A percentile compares a stretch with the other conserved stretches of the same genome.
phyloP scores from a whole-genome alignment of 2,888 invertebrate genomes.

The Maniola hyperantus region DNA sequence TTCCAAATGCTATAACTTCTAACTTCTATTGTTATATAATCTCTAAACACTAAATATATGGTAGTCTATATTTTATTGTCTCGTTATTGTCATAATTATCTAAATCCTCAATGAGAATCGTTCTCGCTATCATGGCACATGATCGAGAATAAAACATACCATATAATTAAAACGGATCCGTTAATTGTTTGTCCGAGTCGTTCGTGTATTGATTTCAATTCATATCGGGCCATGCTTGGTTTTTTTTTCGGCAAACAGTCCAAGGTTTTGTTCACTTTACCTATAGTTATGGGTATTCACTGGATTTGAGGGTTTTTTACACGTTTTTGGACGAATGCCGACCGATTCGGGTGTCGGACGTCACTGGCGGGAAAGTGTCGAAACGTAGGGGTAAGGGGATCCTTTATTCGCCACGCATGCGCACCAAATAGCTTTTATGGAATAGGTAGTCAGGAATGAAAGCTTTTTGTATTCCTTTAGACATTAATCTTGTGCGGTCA shows the following conservation, averaged over 20 bases:
- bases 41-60: constrained; percentile 38
- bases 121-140: constrained; percentile 71
- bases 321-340: constrained; percentile 41
- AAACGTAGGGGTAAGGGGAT: constrained; percentile 47
- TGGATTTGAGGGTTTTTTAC: constrained; percentile 23
- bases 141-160: constrained; percentile 60
- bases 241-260: constrained; percentile 8
- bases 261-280: constrained; percentile 44
- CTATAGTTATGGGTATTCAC: constrained; percentile 39
- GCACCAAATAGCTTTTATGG: constrained; percentile 44
- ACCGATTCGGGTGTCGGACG: constrained; percentile 49
- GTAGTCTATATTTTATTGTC: constrained; percentile 15
- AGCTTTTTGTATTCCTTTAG: constrained; percentile 38
- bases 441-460: constrained; percentile 36
- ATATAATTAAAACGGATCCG: constrained; percentile 51
- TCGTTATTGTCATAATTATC: constrained; percentile 38
- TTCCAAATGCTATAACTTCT: constrained; percentile 35
- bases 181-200: constrained; percentile 43
- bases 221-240: constrained; percentile 30
- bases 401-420: constrained; percentile 58
- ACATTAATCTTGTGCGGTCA: constrained; percentile 31
- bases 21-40: constrained; percentile 43
- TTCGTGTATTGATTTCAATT: constrained; percentile 25
- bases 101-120: constrained; percentile 52
- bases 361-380: constrained; percentile 64